Conservation (phyloP, 2,113 vertebrate species). For the Paralichthys olivaceus region DNA sequence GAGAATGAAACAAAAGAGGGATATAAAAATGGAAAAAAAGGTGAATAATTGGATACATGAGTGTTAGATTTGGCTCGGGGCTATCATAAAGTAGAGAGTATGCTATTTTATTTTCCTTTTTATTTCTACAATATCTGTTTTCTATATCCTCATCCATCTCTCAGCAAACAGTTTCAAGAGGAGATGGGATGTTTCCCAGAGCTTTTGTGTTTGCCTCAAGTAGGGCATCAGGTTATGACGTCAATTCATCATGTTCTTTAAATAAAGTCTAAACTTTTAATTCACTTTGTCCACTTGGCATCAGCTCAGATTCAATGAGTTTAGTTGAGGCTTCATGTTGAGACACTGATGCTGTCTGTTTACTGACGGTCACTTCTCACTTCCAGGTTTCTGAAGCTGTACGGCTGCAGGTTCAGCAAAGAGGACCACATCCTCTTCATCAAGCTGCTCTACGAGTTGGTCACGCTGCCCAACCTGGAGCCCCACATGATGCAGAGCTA, state of each 20-base stretch:
- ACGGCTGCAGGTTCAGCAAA: slow-evolving; percentile 94
- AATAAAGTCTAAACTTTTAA: slow-evolving; percentile 1
- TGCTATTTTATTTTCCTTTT: too few relatives aligned
- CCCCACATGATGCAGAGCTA: slow-evolving; percentile 96
- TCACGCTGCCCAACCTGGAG: slow-evolving; percentile 93
- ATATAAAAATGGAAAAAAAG: too few relatives aligned
- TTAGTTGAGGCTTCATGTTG: slow-evolving; percentile 3
- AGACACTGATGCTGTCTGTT: neutral
- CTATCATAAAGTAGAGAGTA: too few relatives aligned
- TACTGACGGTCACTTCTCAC: neutral
- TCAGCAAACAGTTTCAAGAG: too few relatives aligned
- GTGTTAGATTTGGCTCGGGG: too few relatives aligned
- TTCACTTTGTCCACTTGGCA: slow-evolving; percentile 15
- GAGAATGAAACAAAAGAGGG: too few relatives aligned
- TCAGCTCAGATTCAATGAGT: neutral
- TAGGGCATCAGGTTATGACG: too few relatives aligned
- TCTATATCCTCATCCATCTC: too few relatives aligned
- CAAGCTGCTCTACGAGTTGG: slow-evolving; percentile 93
- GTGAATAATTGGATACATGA: too few relatives aligned
- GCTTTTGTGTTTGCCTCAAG: too few relatives aligned
- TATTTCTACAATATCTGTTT: too few relatives aligned
- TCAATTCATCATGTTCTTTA: neutral
- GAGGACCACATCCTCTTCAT: slow-evolving; percentile 96
- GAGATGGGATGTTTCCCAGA: too few relatives aligned
- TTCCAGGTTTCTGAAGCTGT: slow-evolving; percentile 91